phyloP scores from a whole-genome alignment of 2,113 vertebrate genomes.

The Leiothrix lutea region DNA sequence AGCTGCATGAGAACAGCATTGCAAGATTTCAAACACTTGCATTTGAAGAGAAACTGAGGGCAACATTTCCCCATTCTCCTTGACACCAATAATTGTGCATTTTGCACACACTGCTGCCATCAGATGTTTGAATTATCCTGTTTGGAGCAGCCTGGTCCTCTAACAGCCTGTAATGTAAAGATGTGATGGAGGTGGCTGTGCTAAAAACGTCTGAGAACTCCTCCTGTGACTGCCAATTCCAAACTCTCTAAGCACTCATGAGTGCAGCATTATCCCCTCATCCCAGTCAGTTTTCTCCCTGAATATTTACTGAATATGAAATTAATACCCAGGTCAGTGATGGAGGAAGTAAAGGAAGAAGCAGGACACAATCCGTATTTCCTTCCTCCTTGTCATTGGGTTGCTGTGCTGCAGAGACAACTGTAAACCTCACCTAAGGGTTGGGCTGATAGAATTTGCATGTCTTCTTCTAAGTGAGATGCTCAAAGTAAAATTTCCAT shows the following conservation, averaged over 20 bases:
- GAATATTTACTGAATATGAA: background rate
- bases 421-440: background rate
- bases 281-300: background rate
- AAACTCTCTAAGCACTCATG: background rate
- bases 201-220: background rate
- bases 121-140: background rate
- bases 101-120: background rate
- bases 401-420: background rate
- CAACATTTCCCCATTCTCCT: background rate
- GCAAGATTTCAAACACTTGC: too few relatives aligned
- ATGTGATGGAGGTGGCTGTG: background rate
- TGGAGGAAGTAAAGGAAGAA: background rate
- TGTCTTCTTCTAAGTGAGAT: background rate
- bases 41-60: too few relatives aligned
- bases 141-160: background rate
- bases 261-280: background rate
- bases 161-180: background rate
- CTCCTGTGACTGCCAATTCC: background rate
- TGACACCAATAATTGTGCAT: background rate
- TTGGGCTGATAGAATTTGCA: background rate
- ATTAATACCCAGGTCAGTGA: background rate
- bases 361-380: background rate
- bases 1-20: too few relatives aligned
- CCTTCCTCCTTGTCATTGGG: background rate
- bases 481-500: background rate